Evolutionary conservation across 2,113 vertebrate species (phyloP).

Genomic region (Dipodomys stephensi): DNA sequence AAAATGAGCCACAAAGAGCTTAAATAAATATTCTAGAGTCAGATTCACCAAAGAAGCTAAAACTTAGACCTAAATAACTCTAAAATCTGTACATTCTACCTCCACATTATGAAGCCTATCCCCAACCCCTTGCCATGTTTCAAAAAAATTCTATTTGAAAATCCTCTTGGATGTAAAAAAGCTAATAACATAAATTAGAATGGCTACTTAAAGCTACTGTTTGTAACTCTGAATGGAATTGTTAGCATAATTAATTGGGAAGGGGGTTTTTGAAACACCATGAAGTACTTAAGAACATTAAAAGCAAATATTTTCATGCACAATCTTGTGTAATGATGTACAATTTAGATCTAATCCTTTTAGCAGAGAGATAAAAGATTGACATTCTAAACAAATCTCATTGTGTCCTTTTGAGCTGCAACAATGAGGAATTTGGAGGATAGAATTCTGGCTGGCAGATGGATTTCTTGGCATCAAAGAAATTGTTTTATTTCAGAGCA

Average conservation of each 20-base stretch:
- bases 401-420: constrained; percentile 65
- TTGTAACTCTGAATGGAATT: constrained; percentile 41
- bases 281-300: constrained; percentile 34
- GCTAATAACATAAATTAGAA: constrained; percentile 55
- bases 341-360: constrained; percentile 65
- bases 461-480: constrained; percentile 68
- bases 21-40: constrained; percentile 2
- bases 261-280: constrained; percentile 48
- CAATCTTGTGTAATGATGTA: constrained; percentile 44
- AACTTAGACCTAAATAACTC: neutral
- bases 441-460: constrained; percentile 68
- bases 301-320: constrained; percentile 56
- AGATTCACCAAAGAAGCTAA: neutral
- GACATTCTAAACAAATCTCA: constrained; percentile 69
- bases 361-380: constrained; percentile 57
- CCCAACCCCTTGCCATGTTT: neutral
- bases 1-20: neutral
- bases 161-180: neutral
- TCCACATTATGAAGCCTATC: neutral
- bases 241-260: constrained; percentile 22
- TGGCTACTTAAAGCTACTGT: neutral
- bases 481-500: constrained; percentile 69
- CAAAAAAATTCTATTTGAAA: constrained; percentile 40
- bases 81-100: neutral
- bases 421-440: constrained; percentile 67